Conservation (phyloP, 2,113 vertebrate species). For the Ageneiosus marmoratus region DNA sequence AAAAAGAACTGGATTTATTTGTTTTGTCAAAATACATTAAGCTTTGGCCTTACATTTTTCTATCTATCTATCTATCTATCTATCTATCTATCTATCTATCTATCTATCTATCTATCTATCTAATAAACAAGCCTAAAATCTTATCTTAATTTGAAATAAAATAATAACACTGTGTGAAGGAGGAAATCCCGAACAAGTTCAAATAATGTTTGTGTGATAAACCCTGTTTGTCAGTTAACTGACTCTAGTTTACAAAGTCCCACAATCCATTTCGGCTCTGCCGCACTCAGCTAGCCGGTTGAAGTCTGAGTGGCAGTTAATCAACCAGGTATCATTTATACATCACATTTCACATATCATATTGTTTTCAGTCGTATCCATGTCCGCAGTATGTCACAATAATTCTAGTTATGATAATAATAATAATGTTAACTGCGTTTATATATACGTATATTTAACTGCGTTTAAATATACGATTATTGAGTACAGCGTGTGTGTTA, state of each 20-base stretch:
- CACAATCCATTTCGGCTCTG: background rate
- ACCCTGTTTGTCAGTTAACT: constrained; percentile 20
- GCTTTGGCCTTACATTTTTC: background rate
- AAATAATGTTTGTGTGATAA: background rate
- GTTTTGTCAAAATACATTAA: background rate
- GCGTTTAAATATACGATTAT: too few relatives aligned
- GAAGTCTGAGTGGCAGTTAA: background rate
- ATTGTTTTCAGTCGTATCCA: background rate
- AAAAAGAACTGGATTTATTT: too few relatives aligned
- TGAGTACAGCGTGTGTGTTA: background rate
- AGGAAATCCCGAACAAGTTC: background rate
- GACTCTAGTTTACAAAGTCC: background rate
- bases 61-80: background rate
- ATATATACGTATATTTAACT: background rate
- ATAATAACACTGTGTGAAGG: background rate
- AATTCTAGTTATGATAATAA: too few relatives aligned
- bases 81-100: background rate
- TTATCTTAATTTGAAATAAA: background rate
- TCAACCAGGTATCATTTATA: background rate
- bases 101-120: background rate
- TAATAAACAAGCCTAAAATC: background rate
- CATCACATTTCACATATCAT: too few relatives aligned
- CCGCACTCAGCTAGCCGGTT: background rate
- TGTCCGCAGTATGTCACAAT: too few relatives aligned
- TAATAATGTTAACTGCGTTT: background rate